Base-by-base conservation (phyloP, 1,140 invertebrate genomes). In the Lepidurus apus region DNA sequence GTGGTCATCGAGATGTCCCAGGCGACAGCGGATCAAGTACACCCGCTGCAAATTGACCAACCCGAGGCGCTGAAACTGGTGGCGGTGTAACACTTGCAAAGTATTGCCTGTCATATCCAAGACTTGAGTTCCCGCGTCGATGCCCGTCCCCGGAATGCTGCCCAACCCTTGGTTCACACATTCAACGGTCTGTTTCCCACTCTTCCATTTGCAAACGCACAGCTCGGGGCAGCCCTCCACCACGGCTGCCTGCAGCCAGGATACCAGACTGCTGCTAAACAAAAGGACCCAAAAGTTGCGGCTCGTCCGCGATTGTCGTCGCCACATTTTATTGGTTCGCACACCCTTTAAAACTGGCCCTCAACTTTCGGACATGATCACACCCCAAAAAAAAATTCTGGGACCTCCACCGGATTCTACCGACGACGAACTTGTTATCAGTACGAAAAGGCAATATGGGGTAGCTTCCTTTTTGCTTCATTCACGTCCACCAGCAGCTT, bases 201-300 rank as follows among this genome's bases (percentile, higher is more conserved):
- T 91, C 84, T 95, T 96, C 95, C 95, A 96, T 82, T 94, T 95
- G 86, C 95, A 96, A 11, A 89, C 87, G 84, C 95, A 96, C 65
- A 89, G 88, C 1, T 85, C 83, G 0, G 94, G 94, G 83, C 94
- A 96, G 21, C 88, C 88, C 79, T 85, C 83, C 26, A 65, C 13
- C 84, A 21, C 3, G 17, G 13, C 53, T 8, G 53, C 53, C 53
- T 65, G 53, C 53, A 65, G 7, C 53, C 53, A 65, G 53, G 17
- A 65, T 7, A 65, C 53, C 53, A 65, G 13, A 13, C 9, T 21
- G 21, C 53, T 4, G 6, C 17, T 21, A 1, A 65, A 65, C 53
- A 65, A 65, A 65, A 65, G 53, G 21, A 17, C 13, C 53, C 53
- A 13, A 13, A 65, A 65, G 53, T 17, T 65, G 9, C 53, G 13